Base-by-base conservation (phyloP, 2,888 invertebrate species). In the Tetheella fluctuosa region DNA sequence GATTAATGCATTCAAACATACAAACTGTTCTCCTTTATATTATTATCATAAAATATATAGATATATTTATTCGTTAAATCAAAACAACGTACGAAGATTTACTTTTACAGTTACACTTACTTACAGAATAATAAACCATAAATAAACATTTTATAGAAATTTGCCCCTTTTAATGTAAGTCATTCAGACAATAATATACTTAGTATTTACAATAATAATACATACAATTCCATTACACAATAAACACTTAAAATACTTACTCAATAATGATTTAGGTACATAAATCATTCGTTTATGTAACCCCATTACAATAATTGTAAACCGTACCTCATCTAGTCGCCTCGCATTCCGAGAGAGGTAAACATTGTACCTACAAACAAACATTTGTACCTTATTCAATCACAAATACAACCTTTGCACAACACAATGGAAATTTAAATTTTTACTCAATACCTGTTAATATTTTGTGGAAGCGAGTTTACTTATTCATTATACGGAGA, bases 401-500 rank as follows among this genome's bases (percentile, higher is more conserved):
- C 48, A 48, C 48, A 20, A 48, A 48, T 20, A 48, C 48, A 48
- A 48, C 48, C 48, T 48, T 48, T 48, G n/a, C 10, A 17, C 48
- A 15, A 48, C 48, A 48, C 48, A 48, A 48, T 48, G 48, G n/a
- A 20, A 48, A 48, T 48, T 20, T 48, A 20, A 48, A 48, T 48
- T 48, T 48, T 48, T 48, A 48, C 48, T 48, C 48, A 48, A 48
- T 48, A 48, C 20, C 48, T 48, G 48, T 48, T 10, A 48, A 48
- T 48, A 48, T 48, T 48, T 48, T 20, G 48, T 8, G 20, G 17
- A 48, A 20, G 48, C 20, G 48, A 48, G 48, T 48, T 48, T 48
- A 48, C 48, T 20, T 48, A 48, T 48, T 20, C 20, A 48, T 48
- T 20, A 48, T 48, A 17, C 48, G 17, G n/a, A 20, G 48, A 48